Evolutionary conservation across 2,797 vertebrate species (phyloP).

Genomic region (Chrysocyon brachyurus): DNA sequence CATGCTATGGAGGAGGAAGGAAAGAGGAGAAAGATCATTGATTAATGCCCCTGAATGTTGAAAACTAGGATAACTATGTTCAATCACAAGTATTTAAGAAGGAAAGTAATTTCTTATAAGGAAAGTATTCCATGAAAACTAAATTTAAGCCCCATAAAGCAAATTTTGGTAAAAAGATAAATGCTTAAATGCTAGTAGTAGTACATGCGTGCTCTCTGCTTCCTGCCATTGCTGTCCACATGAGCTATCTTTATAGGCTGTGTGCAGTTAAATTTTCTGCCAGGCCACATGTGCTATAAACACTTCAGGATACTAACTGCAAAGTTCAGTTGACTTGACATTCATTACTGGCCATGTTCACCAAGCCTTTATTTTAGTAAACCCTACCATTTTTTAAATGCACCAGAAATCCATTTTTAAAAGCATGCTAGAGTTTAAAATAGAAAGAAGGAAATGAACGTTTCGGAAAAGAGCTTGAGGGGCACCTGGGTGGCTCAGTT

Average conservation of each 20-base stretch:
- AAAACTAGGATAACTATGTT: not conserved
- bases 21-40: not conserved
- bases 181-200: not conserved
- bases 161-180: not conserved
- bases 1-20: not conserved
- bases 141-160: slow-evolving; percentile 13
- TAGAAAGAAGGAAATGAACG: not conserved
- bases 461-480: not conserved
- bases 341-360: not conserved
- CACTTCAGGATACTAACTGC: not conserved
- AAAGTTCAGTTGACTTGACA: slow-evolving; percentile 13
- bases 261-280: not conserved
- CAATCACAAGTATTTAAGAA: not conserved
- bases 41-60: not conserved
- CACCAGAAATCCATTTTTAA: not conserved
- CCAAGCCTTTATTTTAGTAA: slow-evolving; percentile 21
- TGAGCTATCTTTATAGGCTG: not conserved
- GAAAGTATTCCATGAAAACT: not conserved
- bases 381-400: not conserved
- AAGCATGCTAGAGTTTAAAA: not conserved
- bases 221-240: not conserved
- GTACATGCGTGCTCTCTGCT: too few relatives aligned
- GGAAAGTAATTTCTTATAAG: not conserved
- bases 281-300: not conserved
- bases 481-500: too few relatives aligned